Evolutionary conservation across 2,888 invertebrate genomes (phyloP).

Genomic region (Acanthococcus lagerstroemiae): DNA sequence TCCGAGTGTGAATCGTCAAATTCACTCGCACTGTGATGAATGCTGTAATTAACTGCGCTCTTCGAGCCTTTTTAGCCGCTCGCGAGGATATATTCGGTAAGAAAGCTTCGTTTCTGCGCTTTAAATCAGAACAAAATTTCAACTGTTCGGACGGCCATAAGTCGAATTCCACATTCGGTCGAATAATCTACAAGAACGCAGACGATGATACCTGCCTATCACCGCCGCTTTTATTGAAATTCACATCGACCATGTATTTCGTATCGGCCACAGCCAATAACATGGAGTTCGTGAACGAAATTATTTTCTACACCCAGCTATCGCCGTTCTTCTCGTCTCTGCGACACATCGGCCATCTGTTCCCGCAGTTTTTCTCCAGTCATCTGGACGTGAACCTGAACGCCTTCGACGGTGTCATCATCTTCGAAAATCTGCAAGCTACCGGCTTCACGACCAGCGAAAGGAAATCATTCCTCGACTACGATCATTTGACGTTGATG

Average conservation of each 20-base stretch:
- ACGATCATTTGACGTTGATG: conserved; percentile 12
- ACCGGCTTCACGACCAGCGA: background rate
- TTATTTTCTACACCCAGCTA: background rate
- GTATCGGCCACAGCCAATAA: background rate
- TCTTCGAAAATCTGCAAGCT: conserved; percentile 3
- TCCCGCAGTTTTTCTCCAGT: conserved; percentile 10
- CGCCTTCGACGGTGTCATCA: background rate
- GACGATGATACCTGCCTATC: background rate
- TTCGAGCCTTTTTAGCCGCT: too few species aligned
- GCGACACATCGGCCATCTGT: background rate
- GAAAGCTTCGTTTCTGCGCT: too few species aligned
- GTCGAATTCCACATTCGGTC: background rate
- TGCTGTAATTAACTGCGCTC: too few species aligned
- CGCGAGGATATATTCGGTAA: too few species aligned
- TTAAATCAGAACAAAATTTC: too few species aligned
- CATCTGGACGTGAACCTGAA: background rate
- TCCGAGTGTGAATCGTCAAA: too few species aligned
- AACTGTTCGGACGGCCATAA: background rate
- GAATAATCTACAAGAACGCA: background rate
- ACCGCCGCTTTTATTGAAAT: background rate
- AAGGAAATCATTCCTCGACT: conserved; percentile 8
- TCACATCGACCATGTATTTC: background rate
- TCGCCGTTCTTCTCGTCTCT: background rate
- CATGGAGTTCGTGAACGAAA: background rate
- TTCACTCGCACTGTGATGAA: too few species aligned